These are phyloP conservation scores for Trachelus stipa DNA, from an alignment of 2,888 invertebrate species.

Conservation along the genomic window DNA sequence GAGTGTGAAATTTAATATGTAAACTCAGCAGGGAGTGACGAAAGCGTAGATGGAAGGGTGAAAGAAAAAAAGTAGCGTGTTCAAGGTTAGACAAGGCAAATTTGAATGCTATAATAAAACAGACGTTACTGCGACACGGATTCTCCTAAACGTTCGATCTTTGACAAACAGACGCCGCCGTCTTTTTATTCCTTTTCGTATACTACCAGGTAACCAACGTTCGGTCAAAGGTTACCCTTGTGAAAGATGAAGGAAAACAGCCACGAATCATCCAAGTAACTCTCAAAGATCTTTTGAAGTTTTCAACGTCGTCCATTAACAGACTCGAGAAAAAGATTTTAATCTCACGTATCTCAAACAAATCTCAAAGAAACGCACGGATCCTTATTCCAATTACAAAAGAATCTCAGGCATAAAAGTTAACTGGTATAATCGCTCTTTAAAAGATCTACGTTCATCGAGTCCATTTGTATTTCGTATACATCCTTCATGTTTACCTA, in stretches of 20 bases:
- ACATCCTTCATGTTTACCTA: not conserved
- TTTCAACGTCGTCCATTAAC: not conserved
- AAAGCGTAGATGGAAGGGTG: not conserved
- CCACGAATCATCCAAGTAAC: not conserved
- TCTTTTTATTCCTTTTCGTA: too few species aligned
- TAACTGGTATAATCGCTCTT: not conserved
- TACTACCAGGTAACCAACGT: not conserved
- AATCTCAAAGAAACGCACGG: not conserved
- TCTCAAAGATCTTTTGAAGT: not conserved
- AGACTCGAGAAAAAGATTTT: not conserved
- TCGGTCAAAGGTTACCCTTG: not conserved
- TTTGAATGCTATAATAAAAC: not conserved
- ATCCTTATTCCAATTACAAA: not conserved
- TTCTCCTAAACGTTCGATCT: not conserved
- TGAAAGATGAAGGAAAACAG: not conserved
- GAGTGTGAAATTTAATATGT: conserved; percentile 31
- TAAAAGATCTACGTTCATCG: not conserved
- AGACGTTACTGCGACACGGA: not conserved
- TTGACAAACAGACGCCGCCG: not conserved
- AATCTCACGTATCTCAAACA: not conserved
- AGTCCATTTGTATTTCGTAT: not conserved
- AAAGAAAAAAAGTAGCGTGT: not conserved
- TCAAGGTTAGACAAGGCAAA: not conserved
- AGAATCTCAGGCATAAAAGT: not conserved
- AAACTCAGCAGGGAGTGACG: conserved; percentile 7